Evolutionary conservation across 1,140 invertebrate species (phyloP), one percentile per base, ranked within the genome.

Genomic region (Drosophila sp.): DNA sequence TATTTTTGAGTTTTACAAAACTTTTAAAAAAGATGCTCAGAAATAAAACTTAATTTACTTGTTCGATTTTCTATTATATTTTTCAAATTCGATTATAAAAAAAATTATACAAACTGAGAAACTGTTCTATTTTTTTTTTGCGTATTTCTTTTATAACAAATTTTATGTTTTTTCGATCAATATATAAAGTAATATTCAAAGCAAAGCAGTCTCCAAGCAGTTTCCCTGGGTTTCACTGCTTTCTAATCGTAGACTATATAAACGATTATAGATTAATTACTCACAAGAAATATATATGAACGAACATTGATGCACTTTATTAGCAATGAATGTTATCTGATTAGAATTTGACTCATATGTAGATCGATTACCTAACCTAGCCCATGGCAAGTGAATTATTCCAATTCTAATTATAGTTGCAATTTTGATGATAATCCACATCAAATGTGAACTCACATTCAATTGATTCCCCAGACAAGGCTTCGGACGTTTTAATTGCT

Each of bases 401-500:
- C 25, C 23, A 10, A 27, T 50, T 50, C 25, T 50, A 50, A 25
- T 50, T 27, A 25, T 23, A 47, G 6, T 5, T 47, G 6, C 44
- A 47, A 23, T 47, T 23, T 47, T 47, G 17, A 23, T 50, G 44
- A 50, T 50, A 27, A 27, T 50, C 44, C 44, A 10, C 44, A 25
- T 4, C 1, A 10, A 8, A 10, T 5, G 17, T 50, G 25, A 50
- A 50, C 44, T 50, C 54, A 56, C 27, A 56, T 25, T 56, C 54
- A 32, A 56, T 56, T 56, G 29, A 32, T 56, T 30, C 3, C 11
- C 27, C 29, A n/a, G 29, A 56, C 29, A 30, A n/a, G 29, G 6
- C 25, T 56, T n/a, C 11, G 35, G 11, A 4, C 29, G 54, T 62
- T 73, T 73, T 73, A 60, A 68, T 77, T 64, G 60, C 47, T 78